These are phyloP conservation scores for Okamejei kenojei DNA, from an alignment of 2,797 vertebrate species.

Conservation along the genomic window DNA sequence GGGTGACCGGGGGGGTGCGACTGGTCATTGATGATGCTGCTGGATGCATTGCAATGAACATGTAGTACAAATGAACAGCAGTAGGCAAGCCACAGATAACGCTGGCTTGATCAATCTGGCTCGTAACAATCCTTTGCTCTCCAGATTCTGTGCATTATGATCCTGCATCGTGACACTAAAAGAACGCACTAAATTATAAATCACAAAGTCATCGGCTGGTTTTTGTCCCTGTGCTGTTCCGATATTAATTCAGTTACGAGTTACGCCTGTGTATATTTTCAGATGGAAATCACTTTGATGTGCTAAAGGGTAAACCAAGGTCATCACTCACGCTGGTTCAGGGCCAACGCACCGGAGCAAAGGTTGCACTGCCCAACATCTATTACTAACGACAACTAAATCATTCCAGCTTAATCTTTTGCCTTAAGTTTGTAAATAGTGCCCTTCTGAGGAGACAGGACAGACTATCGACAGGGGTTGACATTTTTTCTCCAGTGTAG, in stretches of 20 bases:
- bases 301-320: neutral
- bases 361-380: neutral
- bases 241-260: conserved; percentile 24
- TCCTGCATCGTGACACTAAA: neutral
- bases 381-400: conserved; percentile 21
- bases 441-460: neutral
- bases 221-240: neutral
- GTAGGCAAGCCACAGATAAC: neutral
- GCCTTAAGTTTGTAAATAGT: neutral
- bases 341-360: neutral
- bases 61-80: neutral
- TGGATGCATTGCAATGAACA: neutral
- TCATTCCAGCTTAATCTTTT: neutral
- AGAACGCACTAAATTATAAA: neutral
- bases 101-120: neutral
- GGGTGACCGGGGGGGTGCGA: no score
- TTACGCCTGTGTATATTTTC: neutral
- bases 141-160: neutral
- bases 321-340: conserved; percentile 15
- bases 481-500: no score
- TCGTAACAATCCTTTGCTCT: neutral
- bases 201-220: neutral
- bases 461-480: neutral
- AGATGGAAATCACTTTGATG: conserved; percentile 14
- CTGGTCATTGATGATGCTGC: neutral